phyloP scores from a whole-genome alignment of 2,113 vertebrate genomes.

The Oryzias woworae region DNA sequence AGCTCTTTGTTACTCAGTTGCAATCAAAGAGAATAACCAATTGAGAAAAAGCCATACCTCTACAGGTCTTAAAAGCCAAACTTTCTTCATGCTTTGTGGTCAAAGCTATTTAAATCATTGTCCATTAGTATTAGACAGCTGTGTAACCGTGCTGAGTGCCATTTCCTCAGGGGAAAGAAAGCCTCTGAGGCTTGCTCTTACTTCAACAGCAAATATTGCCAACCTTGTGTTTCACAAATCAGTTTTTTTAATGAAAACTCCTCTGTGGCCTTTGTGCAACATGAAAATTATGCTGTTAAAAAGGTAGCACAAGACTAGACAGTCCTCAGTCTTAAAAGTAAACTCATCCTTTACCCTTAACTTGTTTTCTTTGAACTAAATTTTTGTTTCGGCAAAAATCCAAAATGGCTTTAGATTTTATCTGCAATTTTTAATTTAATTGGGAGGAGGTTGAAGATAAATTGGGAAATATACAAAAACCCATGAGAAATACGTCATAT shows the following conservation, averaged over 20 bases:
- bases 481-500: no score
- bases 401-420: no score
- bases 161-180: background rate
- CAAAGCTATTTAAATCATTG: background rate
- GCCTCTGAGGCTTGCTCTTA: background rate
- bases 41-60: background rate
- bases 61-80: background rate
- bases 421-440: no score
- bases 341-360: no score
- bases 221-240: constrained; percentile 4
- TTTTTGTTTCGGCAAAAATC: no score
- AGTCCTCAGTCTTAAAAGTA: no score
- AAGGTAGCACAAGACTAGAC: background rate
- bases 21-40: background rate
- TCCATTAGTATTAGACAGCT: background rate
- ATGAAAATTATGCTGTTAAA: background rate
- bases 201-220: background rate
- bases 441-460: no score
- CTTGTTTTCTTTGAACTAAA: no score
- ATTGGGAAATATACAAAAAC: no score
- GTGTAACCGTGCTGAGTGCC: background rate
- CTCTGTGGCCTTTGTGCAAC: background rate
- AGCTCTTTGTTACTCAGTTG: background rate
- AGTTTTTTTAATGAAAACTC: background rate
- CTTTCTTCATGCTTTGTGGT: background rate